Percentiles rank a stretch among this genome's conserved stretches.
Conservation (phyloP, 2,113 vertebrate species). For the Nematolebias whitei region DNA sequence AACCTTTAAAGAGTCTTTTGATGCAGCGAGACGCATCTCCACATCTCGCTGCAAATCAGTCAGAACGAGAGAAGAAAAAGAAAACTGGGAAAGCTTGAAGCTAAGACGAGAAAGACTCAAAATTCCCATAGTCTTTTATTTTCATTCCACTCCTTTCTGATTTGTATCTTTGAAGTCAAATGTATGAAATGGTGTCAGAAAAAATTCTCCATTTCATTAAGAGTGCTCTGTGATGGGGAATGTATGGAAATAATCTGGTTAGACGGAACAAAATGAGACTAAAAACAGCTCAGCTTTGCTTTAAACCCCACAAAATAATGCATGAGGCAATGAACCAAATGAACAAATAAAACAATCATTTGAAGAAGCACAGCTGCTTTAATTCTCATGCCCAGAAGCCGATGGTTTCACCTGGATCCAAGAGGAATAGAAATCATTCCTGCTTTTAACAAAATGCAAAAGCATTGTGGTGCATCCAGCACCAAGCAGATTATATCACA, state of each 20-base stretch:
- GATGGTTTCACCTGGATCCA: slow-evolving; percentile 74
- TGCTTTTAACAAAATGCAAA: slow-evolving; percentile 49
- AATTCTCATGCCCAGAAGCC: slow-evolving; percentile 59
- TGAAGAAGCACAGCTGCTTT: slow-evolving; percentile 72
- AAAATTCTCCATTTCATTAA: slow-evolving; percentile 63
- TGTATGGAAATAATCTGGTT: slow-evolving; percentile 74
- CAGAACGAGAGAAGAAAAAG: slow-evolving; percentile 41
- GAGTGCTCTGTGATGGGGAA: slow-evolving; percentile 42
- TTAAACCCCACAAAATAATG: too few species aligned
- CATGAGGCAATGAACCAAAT: slow-evolving; percentile 67
- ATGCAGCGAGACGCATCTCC: slow-evolving; percentile 32
- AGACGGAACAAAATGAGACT: slow-evolving; percentile 28
- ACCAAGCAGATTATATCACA: slow-evolving; percentile 66
- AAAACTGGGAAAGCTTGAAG: slow-evolving; percentile 18
- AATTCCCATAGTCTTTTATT: slow-evolving; percentile 48
- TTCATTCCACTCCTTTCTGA: slow-evolving; percentile 39
- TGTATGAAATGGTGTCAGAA: slow-evolving; percentile 59
- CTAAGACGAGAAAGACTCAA: slow-evolving; percentile 39
- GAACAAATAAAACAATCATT: slow-evolving; percentile 34
- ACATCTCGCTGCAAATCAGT: slow-evolving; percentile 46
- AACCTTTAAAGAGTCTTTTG: slow-evolving; percentile 30
- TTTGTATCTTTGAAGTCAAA: slow-evolving; percentile 62
- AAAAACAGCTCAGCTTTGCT: slow-evolving; percentile 52
- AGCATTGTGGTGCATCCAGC: slow-evolving; percentile 38
- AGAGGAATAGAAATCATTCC: slow-evolving; percentile 11